A percentile compares a stretch with the other conserved stretches of the same genome.
phyloP scores from a whole-genome alignment of 1,140 invertebrate genomes.

The Drosophila auraria region DNA sequence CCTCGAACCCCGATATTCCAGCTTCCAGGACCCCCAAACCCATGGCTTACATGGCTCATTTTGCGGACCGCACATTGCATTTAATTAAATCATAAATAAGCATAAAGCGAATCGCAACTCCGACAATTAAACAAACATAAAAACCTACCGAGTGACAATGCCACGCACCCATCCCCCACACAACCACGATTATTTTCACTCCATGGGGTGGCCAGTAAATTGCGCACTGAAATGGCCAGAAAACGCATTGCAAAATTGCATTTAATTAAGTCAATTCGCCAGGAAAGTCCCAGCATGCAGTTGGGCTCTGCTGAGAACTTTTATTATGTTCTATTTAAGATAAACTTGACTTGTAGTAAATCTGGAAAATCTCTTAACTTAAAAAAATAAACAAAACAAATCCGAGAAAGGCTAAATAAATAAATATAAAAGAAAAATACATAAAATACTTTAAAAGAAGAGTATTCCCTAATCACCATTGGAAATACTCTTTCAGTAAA shows the following conservation, averaged over 20 bases:
- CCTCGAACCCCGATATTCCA: constrained; percentile 2
- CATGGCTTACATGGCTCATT: constrained; percentile 55
- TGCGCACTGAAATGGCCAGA: constrained; percentile 74
- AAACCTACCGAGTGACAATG: constrained; percentile 69
- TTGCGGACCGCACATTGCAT: constrained; percentile 64
- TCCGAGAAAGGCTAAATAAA: neutral
- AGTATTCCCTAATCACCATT: constrained; percentile 7
- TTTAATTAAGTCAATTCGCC: constrained; percentile 75
- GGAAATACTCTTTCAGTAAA: neutral
- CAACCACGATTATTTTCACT: constrained; percentile 11
- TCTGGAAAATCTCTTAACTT: neutral
- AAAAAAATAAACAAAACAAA: too few relatives aligned
- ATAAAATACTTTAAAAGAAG: neutral
- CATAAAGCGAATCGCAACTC: constrained; percentile 75
- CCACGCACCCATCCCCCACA: constrained; percentile 25
- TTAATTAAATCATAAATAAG: constrained; percentile 84
- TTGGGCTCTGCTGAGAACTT: constrained; percentile 19
- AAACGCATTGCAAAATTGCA: constrained; percentile 75
- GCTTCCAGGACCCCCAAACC: neutral
- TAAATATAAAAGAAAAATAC: neutral
- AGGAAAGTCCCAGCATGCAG: constrained; percentile 50
- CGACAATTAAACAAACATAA: constrained; percentile 82
- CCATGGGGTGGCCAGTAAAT: constrained; percentile 60
- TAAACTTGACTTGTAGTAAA: neutral
- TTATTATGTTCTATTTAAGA: neutral